These are phyloP conservation scores for Tethea ocularis DNA, from an alignment of 2,888 invertebrate species.

Conservation along the genomic window DNA sequence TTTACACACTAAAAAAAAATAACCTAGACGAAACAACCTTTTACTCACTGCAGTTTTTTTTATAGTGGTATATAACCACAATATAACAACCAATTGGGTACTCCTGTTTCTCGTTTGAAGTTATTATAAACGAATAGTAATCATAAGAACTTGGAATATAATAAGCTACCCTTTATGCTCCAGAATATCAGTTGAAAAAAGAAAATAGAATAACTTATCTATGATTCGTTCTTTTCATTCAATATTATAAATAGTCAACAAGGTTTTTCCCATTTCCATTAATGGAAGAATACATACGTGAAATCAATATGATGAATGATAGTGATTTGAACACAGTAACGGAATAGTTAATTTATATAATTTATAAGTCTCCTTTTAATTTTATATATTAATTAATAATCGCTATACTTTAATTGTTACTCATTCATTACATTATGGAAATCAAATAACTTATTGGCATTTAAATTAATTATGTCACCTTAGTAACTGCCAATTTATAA, in stretches of 20 bases:
- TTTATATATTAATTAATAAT: neutral
- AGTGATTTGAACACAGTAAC: slow-evolving; percentile 46
- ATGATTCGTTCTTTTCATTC: slow-evolving; percentile 25
- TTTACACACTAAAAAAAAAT: neutral
- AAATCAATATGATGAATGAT: slow-evolving; percentile 18
- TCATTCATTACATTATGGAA: slow-evolving; percentile 8
- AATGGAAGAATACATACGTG: slow-evolving; percentile 36
- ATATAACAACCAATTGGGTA: neutral
- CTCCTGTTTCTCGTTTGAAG: neutral
- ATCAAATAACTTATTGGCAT: neutral
- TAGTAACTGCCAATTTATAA: neutral
- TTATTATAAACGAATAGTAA: neutral
- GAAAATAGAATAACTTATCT: neutral
- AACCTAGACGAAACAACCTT: slow-evolving; percentile 11
- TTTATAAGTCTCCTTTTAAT: slow-evolving; percentile 1
- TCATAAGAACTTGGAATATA: slow-evolving; percentile 18
- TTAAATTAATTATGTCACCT: neutral
- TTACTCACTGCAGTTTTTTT: neutral
- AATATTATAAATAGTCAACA: slow-evolving; percentile 50
- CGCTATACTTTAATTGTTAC: slow-evolving; percentile 17
- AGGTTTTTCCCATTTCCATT: slow-evolving; percentile 38
- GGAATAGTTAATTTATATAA: slow-evolving; percentile 35
- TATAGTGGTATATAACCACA: neutral
- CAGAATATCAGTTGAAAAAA: neutral
- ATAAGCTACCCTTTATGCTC: slow-evolving; percentile 18